Evolutionary conservation across 2,113 vertebrate species (phyloP).

Genomic region (Vimba vimba): DNA sequence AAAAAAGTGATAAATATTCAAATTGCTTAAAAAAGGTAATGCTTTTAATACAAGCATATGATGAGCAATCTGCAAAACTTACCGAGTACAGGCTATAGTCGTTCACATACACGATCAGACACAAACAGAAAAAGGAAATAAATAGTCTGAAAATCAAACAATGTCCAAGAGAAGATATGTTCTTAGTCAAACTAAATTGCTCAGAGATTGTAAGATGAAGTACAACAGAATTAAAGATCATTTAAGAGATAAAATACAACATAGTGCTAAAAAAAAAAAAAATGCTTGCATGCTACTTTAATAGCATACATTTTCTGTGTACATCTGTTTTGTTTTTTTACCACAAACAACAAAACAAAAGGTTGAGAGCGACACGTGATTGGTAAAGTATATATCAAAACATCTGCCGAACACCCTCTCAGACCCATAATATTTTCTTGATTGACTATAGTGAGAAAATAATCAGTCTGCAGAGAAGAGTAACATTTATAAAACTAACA

Average conservation of each 20-base stretch:
- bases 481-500: slow-evolving; percentile 46
- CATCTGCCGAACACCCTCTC: background rate
- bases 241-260: background rate
- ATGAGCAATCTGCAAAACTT: slow-evolving; percentile 33
- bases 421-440: background rate
- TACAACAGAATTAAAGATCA: background rate
- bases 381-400: background rate
- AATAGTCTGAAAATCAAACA: slow-evolving; percentile 2
- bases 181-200: slow-evolving; percentile 27
- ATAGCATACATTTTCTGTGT: slow-evolving; percentile 15
- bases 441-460: background rate
- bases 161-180: slow-evolving; percentile 8
- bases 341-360: slow-evolving; percentile 25
- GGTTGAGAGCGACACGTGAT: background rate
- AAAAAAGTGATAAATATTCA: background rate
- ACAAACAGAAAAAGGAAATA: slow-evolving; percentile 34
- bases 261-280: slow-evolving; percentile 30
- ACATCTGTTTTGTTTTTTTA: slow-evolving; percentile 18
- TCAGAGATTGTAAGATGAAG: background rate
- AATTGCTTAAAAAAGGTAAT: slow-evolving; percentile 31
- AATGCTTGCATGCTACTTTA: slow-evolving; percentile 1
- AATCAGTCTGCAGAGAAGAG: slow-evolving; percentile 28
- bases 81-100: slow-evolving; percentile 21
- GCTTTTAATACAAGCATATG: slow-evolving; percentile 21
- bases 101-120: slow-evolving; percentile 25